phyloP scores from a whole-genome alignment of 2,113 vertebrate genomes.

The Lasiurus cinereus region DNA sequence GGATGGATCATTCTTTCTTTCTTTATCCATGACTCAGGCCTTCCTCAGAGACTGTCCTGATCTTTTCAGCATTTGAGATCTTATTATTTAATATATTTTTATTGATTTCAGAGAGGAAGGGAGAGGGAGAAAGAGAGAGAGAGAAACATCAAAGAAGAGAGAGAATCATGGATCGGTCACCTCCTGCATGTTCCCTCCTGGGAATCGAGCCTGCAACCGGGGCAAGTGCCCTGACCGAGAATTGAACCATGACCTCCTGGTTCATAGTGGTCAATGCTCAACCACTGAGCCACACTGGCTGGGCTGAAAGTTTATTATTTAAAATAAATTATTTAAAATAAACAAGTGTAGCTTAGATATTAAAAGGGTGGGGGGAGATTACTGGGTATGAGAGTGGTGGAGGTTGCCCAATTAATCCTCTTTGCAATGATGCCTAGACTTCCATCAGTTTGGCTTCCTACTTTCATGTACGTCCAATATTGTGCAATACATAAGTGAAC shows the following conservation, averaged over 20 bases:
- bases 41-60: background rate
- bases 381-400: background rate
- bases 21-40: background rate
- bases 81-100: background rate
- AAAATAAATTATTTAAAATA: slow-evolving; percentile 23
- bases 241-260: too few relatives aligned
- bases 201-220: too few relatives aligned
- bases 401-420: slow-evolving; percentile 25
- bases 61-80: background rate
- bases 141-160: too few relatives aligned
- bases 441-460: background rate
- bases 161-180: too few relatives aligned
- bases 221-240: too few relatives aligned
- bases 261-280: too few relatives aligned
- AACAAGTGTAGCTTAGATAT: background rate
- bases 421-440: slow-evolving; percentile 64
- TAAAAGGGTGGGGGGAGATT: background rate
- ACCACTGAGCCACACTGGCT: too few relatives aligned
- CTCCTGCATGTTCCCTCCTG: too few relatives aligned
- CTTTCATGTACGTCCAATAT: slow-evolving; percentile 70
- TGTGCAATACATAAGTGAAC: slow-evolving; percentile 68
- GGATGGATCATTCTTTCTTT: background rate
- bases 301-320: background rate
- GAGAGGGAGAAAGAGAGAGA: too few relatives aligned
- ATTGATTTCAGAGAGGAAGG: too few relatives aligned